Evolutionary conservation across 2,888 invertebrate genomes (phyloP).

Genomic region (Melipona bicolor): DNA sequence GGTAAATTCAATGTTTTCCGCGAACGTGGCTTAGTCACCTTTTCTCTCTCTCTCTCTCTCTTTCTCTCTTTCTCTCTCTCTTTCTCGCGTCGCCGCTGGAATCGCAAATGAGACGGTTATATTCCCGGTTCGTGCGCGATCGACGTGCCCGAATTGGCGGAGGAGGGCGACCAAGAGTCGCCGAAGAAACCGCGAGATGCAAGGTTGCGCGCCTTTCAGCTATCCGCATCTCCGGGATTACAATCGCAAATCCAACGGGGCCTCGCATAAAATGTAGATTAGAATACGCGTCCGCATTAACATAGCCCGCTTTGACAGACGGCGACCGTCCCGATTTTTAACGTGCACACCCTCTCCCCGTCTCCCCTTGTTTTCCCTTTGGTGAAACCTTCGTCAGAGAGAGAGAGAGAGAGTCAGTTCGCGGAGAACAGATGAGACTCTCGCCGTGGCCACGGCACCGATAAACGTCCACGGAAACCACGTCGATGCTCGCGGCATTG

Average conservation of each 20-base stretch:
- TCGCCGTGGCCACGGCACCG: conserved; percentile 12
- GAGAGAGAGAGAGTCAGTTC: neutral
- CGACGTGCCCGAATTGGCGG: conserved; percentile 4
- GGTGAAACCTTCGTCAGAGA: conserved; percentile 18
- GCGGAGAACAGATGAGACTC: conserved; percentile 39
- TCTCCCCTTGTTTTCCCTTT: neutral
- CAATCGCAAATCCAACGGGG: conserved; percentile 69
- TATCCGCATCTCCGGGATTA: conserved; percentile 62
- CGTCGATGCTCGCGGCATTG: conserved; percentile 50
- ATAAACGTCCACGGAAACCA: conserved; percentile 37
- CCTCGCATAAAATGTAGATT: conserved; percentile 73
- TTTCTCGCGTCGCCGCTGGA: conserved; percentile 46
- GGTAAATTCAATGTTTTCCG: conserved; percentile 69
- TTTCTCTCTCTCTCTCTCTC: conserved; percentile 23
- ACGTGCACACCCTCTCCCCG: too few species aligned
- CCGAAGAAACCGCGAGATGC: conserved; percentile 32
- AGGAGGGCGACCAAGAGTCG: neutral
- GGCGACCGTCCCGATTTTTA: conserved; percentile 19
- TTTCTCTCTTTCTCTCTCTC: conserved; percentile 18
- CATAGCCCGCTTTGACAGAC: conserved; percentile 66
- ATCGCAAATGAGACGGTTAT: conserved; percentile 65
- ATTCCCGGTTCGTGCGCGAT: conserved; percentile 34
- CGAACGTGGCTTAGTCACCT: conserved; percentile 76
- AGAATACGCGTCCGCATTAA: conserved; percentile 66
- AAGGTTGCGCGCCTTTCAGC: conserved; percentile 43